A percentile compares a stretch with the other conserved stretches of the same genome.
Evolutionary conservation across 1,140 invertebrate species (phyloP).

Genomic region (Philopotamus ludificatus): DNA sequence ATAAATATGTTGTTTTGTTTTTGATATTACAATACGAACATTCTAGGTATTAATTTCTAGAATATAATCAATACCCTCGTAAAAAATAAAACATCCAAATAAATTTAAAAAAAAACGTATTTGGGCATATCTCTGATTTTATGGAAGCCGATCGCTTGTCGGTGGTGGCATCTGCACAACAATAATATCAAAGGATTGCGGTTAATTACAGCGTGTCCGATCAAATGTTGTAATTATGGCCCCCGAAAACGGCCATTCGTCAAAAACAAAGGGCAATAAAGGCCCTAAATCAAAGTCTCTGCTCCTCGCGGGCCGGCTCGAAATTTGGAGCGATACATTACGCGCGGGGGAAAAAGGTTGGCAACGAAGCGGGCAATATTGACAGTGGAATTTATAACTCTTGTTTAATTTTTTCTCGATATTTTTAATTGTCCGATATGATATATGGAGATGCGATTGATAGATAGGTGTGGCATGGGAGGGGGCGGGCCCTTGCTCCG

Average conservation of each 20-base stretch:
- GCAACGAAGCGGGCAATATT: slow-evolving; percentile 24
- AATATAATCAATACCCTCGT: too few relatives aligned
- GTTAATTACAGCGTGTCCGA: slow-evolving; percentile 5
- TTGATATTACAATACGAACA: too few relatives aligned
- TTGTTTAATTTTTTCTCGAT: slow-evolving; percentile 39
- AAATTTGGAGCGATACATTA: slow-evolving; percentile 36
- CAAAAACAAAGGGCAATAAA: slow-evolving; percentile 35
- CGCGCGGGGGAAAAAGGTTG: not conserved
- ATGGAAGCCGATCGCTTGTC: not conserved
- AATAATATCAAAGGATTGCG: slow-evolving; percentile 22
- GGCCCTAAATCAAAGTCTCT: slow-evolving; percentile 37
- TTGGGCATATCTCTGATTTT: too few relatives aligned
- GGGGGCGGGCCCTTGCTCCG: too few relatives aligned
- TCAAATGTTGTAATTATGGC: slow-evolving; percentile 27
- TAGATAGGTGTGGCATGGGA: slow-evolving; percentile 35
- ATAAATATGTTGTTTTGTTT: too few relatives aligned
- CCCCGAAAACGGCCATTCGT: slow-evolving; percentile 12
- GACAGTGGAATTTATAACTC: slow-evolving; percentile 39
- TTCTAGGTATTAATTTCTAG: too few relatives aligned
- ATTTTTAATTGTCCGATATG: slow-evolving; percentile 39
- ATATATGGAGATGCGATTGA: slow-evolving; percentile 39
- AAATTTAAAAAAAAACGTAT: too few relatives aligned
- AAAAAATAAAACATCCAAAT: too few relatives aligned
- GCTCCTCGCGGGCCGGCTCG: slow-evolving; percentile 11
- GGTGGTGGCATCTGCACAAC: slow-evolving; percentile 25